These are phyloP conservation scores for Passer montanus DNA, from an alignment of 2,113 vertebrate species.

Conservation along the genomic window DNA sequence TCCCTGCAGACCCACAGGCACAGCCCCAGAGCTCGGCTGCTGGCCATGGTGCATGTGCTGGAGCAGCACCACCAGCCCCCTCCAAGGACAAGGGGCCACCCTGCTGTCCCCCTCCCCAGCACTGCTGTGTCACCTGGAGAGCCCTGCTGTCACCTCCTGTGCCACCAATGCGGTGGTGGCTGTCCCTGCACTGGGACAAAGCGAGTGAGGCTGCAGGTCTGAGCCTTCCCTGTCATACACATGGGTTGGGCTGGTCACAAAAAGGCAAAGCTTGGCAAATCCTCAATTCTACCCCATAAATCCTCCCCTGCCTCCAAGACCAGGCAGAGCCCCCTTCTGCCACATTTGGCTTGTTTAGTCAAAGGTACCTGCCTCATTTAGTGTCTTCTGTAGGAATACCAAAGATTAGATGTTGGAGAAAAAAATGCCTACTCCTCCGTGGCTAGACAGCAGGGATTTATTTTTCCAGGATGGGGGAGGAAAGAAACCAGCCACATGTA, in stretches of 20 bases:
- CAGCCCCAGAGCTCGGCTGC: fast-evolving
- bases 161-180: fast-evolving
- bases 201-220: fast-evolving
- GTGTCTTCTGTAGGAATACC: neutral
- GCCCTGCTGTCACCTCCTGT: neutral
- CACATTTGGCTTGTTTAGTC: neutral
- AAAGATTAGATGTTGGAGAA: neutral
- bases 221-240: neutral
- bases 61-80: neutral
- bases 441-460: neutral
- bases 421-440: neutral
- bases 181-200: neutral
- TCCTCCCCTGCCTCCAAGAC: neutral
- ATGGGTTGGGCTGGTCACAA: neutral
- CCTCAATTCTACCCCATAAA: neutral
- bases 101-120: neutral
- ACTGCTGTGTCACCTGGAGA: neutral
- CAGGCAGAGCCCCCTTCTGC: neutral
- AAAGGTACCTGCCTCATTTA: neutral
- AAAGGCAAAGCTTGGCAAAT: neutral
- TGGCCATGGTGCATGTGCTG: fast-evolving
- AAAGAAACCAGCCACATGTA: neutral
- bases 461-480: constrained; percentile 10
- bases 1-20: neutral
- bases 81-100: neutral